Conservation (phyloP, 2,888 invertebrate species). For the Uropetala carovei region DNA sequence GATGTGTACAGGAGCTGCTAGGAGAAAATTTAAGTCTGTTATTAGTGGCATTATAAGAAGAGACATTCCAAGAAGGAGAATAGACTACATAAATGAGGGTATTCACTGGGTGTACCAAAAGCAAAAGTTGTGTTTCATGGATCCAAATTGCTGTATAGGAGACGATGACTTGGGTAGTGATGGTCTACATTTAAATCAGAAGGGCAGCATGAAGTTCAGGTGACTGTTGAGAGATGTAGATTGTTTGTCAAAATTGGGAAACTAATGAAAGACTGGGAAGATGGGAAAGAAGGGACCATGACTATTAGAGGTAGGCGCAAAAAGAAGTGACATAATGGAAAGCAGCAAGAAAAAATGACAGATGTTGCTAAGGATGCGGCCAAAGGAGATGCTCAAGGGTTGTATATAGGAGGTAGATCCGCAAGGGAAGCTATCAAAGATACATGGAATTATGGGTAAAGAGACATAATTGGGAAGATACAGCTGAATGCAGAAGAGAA, state of each 20-base stretch:
- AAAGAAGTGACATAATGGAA: too few species aligned
- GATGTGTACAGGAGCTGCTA: not conserved
- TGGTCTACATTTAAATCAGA: not conserved
- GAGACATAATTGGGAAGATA: too few species aligned
- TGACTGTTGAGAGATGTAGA: not conserved
- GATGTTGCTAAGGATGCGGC: too few species aligned
- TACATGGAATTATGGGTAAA: too few species aligned
- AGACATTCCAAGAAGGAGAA: not conserved
- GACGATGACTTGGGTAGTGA: conserved; percentile 13
- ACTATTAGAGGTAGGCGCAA: too few species aligned
- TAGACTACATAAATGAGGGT: not conserved
- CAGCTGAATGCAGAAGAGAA: too few species aligned
- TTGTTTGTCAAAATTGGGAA: not conserved
- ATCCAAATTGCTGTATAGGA: not conserved
- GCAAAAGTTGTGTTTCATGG: not conserved
- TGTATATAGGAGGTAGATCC: too few species aligned
- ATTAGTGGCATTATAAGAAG: not conserved
- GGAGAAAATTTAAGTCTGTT: not conserved
- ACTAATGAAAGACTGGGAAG: not conserved
- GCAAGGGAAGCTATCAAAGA: too few species aligned
- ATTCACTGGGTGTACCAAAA: not conserved
- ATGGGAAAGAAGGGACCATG: too few species aligned
- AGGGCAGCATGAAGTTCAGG: not conserved
- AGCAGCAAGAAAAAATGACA: too few species aligned
- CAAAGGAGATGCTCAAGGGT: too few species aligned